These are phyloP conservation scores for Drosophila phalerata DNA, from an alignment of 2,888 invertebrate genomes.

Conservation along the genomic window DNA sequence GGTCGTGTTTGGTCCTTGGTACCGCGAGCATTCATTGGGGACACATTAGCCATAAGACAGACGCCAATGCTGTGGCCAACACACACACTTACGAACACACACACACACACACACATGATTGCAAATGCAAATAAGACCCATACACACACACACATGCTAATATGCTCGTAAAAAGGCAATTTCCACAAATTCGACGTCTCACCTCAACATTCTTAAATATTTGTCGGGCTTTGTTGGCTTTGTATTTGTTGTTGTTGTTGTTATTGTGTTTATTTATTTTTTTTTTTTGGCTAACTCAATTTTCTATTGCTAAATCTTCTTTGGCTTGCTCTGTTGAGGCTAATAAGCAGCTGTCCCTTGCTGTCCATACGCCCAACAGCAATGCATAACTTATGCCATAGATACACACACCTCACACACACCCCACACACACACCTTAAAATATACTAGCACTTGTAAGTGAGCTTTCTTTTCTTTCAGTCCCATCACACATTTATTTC, in stretches of 20 bases:
- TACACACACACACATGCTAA: constrained; percentile 59
- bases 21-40: constrained; percentile 78
- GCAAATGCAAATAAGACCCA: constrained; percentile 64
- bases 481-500: constrained; percentile 76
- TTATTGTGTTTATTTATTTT: constrained; percentile 34
- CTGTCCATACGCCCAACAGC: constrained; percentile 43
- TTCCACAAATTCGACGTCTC: constrained; percentile 70
- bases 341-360: constrained; percentile 52
- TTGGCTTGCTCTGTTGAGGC: constrained; percentile 45
- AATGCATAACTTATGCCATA: constrained; percentile 61
- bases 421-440: constrained; percentile 12
- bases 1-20: constrained; percentile 51
- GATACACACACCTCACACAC: constrained; percentile 24
- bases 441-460: constrained; percentile 9
- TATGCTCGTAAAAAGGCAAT: constrained; percentile 83
- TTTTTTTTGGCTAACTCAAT: constrained; percentile 73
- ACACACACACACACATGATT: constrained; percentile 36
- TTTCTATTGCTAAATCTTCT: constrained; percentile 78
- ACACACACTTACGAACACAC: no score
- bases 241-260: constrained; percentile 26
- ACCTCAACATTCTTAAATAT: constrained; percentile 60
- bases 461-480: constrained; percentile 44
- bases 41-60: constrained; percentile 80
- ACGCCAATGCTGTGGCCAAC: constrained; percentile 56
- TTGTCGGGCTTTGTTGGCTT: constrained; percentile 28